A percentile compares a stretch with the other conserved stretches of the same genome.
phyloP scores from a whole-genome alignment of 2,113 vertebrate genomes.

The Chitala chitala region DNA sequence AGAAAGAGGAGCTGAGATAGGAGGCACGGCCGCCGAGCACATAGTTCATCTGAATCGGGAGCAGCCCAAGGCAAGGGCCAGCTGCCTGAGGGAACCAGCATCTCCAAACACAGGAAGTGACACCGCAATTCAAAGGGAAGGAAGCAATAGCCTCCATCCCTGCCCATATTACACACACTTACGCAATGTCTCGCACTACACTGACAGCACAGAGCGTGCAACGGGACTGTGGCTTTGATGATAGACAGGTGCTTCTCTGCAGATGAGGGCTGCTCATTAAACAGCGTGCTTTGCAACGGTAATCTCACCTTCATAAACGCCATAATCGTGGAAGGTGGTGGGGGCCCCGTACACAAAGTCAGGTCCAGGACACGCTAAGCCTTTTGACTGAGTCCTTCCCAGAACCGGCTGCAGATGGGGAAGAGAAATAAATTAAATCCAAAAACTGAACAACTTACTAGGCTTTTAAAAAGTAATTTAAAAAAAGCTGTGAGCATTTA shows the following conservation, averaged over 20 bases:
- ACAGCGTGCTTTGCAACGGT: neutral
- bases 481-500: no score
- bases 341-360: slow-evolving; percentile 66
- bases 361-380: slow-evolving; percentile 59
- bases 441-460: neutral
- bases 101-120: slow-evolving; percentile 25
- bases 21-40: slow-evolving; percentile 16
- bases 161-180: neutral
- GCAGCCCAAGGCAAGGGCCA: slow-evolving; percentile 21
- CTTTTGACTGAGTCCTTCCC: slow-evolving; percentile 62
- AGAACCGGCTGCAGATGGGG: slow-evolving; percentile 58
- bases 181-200: neutral
- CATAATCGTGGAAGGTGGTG: slow-evolving; percentile 58
- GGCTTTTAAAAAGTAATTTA: no score
- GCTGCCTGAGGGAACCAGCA: slow-evolving; percentile 23
- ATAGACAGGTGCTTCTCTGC: neutral
- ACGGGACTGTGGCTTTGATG: neutral
- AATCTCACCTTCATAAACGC: slow-evolving; percentile 68
- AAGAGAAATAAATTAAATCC: neutral
- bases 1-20: slow-evolving; percentile 22
- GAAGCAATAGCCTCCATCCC: neutral
- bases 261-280: neutral
- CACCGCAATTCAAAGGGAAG: slow-evolving; percentile 23
- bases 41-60: slow-evolving; percentile 30
- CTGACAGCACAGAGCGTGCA: neutral